Base-by-base conservation (phyloP, 64 coral and sea anemone genomes). In the Anthopleura sola region DNA sequence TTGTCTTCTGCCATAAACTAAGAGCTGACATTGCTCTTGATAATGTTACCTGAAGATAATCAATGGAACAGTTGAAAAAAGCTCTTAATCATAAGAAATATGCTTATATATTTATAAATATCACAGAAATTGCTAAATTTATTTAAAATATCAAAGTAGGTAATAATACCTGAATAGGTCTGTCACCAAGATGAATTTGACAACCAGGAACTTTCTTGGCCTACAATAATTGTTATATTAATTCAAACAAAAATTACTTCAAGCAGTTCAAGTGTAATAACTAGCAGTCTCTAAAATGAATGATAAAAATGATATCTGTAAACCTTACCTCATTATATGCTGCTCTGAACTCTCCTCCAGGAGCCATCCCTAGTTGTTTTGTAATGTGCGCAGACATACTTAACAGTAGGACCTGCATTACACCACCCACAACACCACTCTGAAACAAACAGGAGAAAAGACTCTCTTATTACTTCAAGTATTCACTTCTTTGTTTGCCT, bases 351-450 rank as follows among this genome's bases (percentile, higher is more conserved):
- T 99, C 97, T 12, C 97, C 97, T 26, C 97, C 97, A 40, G 97
- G 97, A 20, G 97, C 97, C 97, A 99, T 99, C 24, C 97, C 97
- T 51, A 99, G 56, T 31, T 99, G 90, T 75, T 99, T 92, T 36
- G 97, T 99, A 64, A 99, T 99, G 62, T 99, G 97, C 20, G 97
- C 97, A 6, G 97, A 99, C 87, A 99, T 87, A 49, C 97, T 99
- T 6, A 99, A 92, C 38, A 99, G 81, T 34, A 99, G 68, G 23
- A 99, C 93, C 71, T 99, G 93, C 90, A 99, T 99, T 68, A 99
- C 32, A 51, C 97, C 97, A 58, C 83, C 93, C 13, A 99, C 87
- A 64, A 99, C 85, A 54, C 97, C 97, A 68, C 88, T 92, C 97
- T 99, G 84, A 19, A 32, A 86, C 24, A 37, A 81, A 58, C 19